Base-by-base conservation (phyloP, 1,140 invertebrate genomes). In the Portunus trituberculatus region DNA sequence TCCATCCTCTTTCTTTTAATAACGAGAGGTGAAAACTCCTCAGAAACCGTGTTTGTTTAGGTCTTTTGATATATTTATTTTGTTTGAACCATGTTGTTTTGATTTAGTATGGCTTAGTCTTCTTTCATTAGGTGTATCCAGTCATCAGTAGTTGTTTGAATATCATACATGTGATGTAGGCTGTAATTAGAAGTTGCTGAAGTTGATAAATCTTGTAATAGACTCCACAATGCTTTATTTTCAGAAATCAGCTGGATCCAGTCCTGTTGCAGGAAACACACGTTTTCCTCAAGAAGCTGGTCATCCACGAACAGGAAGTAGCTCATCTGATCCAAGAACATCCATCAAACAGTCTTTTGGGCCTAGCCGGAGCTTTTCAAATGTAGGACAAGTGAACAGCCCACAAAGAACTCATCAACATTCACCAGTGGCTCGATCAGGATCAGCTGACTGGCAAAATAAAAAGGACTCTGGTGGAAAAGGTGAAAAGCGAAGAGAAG, bases 391-490 rank as follows among this genome's bases (percentile, higher is more conserved):
- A 93, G 10, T 45, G 10, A 29, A 10, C 3, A 93, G 83, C 45
- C 45, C 82, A 48, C 20, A 16, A 10, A 59, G 67, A 67, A 25
- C 48, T 76, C 92, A 52, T 31, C n/a, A 31, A 31, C 83, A 48
- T 59, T 93, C 92, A 52, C 48, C 48, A 48, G 10, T 31, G 16
- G 8, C 39, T 8, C 86, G 82, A 52, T 52, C 92, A 32, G 83
- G 59, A 31, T 93, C 92, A 93, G 14, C 8, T 48, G 92, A 93
- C 31, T 87, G 92, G 92, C 76, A 93, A 59, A 93, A n/a, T 31
- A 87, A 83, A 25, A 93, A 84, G 86, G 92, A 93, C 16, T 6
- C 4, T 87, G 28, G 92, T 10, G 84, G 92, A 28, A 86, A 45
- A 29, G 76, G 59, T 32, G 93, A 94, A 46, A 94, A 91, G 48